Evolutionary conservation across 2,797 vertebrate species (phyloP).

Genomic region (Forpus xanthops): DNA sequence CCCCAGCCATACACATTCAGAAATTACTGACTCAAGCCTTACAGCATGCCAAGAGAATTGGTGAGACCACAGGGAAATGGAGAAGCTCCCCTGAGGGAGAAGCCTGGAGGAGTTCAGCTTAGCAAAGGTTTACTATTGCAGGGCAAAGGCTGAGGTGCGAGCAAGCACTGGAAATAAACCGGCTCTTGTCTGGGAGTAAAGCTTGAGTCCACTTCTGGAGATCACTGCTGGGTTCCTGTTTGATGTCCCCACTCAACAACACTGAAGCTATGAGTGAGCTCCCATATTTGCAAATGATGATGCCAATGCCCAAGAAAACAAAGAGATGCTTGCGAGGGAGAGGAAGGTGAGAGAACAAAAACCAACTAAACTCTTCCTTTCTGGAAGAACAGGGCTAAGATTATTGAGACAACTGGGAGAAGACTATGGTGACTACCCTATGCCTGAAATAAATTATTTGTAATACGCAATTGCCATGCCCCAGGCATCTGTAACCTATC

Average conservation of each 20-base stretch:
- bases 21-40: not conserved
- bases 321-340: not conserved
- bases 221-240: not conserved
- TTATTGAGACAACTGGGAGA: not conserved
- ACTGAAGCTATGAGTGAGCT: not conserved
- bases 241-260: not conserved
- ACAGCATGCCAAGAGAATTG: not conserved
- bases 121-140: not conserved
- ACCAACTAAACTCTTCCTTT: not conserved
- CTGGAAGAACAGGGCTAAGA: not conserved
- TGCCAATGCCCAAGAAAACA: not conserved
- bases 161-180: not conserved
- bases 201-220: not conserved
- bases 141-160: not conserved
- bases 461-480: not conserved
- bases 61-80: not conserved
- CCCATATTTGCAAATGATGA: not conserved
- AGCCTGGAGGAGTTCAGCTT: not conserved
- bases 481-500: not conserved
- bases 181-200: not conserved
- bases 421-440: not conserved
- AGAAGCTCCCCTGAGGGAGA: not conserved
- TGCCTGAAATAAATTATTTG: not conserved
- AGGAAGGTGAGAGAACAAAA: not conserved
- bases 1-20: not conserved